Evolutionary conservation across 2,888 invertebrate genomes (phyloP), one percentile per base, ranked within the genome.

Genomic region (Allolobophora icterica): DNA sequence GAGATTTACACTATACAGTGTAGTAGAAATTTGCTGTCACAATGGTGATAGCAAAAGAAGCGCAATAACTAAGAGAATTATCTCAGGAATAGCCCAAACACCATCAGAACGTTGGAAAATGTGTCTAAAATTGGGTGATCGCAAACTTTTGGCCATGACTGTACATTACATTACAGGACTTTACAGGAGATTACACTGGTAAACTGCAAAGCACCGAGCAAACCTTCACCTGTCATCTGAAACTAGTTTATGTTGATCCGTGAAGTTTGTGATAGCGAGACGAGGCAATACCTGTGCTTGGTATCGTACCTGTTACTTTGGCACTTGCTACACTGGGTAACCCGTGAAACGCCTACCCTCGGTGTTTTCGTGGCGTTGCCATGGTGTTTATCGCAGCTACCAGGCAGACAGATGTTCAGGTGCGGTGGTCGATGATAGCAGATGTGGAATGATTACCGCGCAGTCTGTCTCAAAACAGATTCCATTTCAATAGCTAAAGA

Each of bases 301-400:
- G 71, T 71, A n/a, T 71, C n/a, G 11, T 71, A 71, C 71, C 30
- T 71, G 71, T 71, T 71, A 71, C 30, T n/a, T 52, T n/a, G 71
- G 71, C 71, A 71, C 71, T n/a, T n/a, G 71, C 30, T n/a, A 71
- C 71, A 71, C 71, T 71, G 71, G 71, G n/a, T n/a, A 71, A 71
- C 71, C 71, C 71, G 71, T 71, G 71, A 71, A 71, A 71, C 71
- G 71, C 30, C 71, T 71, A 71, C n/a, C 71, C 71, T 3, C 71
- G 0, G 8, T 71, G 71, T 71, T 71, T 71, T 71, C n/a, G 71
- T 8, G 30, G 30, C 71, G 71, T 71, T 71, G 71, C n/a, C 71
- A 71, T 71, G 71, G 71, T 71, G 71, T 71, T 71, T 71, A 71
- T 71, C 71, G 71, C 71, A 71, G n/a, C 71, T 71, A 71, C 71